Evolutionary conservation across 2,797 vertebrate species (phyloP).

Genomic region (Pseudochaenichthys georgianus): DNA sequence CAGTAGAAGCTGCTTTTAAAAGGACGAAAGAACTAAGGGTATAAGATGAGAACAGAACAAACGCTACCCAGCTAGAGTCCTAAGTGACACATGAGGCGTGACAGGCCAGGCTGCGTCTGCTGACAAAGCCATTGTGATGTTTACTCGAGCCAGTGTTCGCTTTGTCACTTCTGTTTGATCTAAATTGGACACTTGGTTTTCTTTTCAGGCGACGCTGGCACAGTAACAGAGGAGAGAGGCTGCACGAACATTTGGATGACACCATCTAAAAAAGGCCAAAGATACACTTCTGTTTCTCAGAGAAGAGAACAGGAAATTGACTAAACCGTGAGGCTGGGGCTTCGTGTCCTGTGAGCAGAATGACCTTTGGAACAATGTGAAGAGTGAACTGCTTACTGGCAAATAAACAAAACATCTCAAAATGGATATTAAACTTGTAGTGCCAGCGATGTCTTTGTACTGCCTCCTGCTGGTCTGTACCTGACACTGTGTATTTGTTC

Average conservation of each 20-base stretch:
- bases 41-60: constrained; percentile 33
- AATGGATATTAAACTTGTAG: constrained; percentile 17
- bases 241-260: constrained; percentile 73
- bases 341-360: constrained; percentile 50
- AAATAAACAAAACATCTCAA: constrained; percentile 35
- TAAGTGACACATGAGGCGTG: constrained; percentile 34
- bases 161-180: constrained; percentile 46
- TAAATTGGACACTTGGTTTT: constrained; percentile 43
- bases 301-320: constrained; percentile 35
- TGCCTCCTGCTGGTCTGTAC: constrained; percentile 53
- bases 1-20: constrained; percentile 16
- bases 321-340: constrained; percentile 18
- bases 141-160: constrained; percentile 17
- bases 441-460: constrained; percentile 28
- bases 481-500: constrained; percentile 29
- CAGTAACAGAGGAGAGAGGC: constrained; percentile 67
- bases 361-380: constrained; percentile 68
- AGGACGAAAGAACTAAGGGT: not conserved
- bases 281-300: constrained; percentile 14
- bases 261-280: constrained; percentile 50
- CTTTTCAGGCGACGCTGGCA: constrained; percentile 69
- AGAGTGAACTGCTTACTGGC: constrained; percentile 57
- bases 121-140: constrained; percentile 54
- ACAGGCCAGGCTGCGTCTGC: constrained; percentile 44
- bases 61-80: constrained; percentile 15